Base-by-base conservation (phyloP, 2,888 invertebrate species). In the Tenthredo livida region DNA sequence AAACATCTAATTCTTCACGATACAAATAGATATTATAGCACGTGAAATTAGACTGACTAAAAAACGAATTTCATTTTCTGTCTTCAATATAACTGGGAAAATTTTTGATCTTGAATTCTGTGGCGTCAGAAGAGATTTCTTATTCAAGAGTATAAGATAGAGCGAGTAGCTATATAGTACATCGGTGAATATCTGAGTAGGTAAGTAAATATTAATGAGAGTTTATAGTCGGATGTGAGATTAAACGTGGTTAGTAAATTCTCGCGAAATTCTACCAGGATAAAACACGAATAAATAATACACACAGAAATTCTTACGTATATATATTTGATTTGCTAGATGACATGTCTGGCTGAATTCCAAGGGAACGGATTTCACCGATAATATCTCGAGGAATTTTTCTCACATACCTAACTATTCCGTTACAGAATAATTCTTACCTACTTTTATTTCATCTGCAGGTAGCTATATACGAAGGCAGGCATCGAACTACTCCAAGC, bases 311-410 rank as follows among this genome's bases (percentile, higher is more conserved):
- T 25, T 61, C 25, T n/a, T 29, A 50, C 29, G 75, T 50, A 47
- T 50, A 29, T 75, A 75, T 70, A 70, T 70, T 70, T 29, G n/a
- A 33, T 70, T 37, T 70, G 75, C 21, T 7, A 21, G 47, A 25
- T 50, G 40, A 50, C 25, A 47, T 37, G 43, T 50, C 75, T 75
- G 75, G 75, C 75, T 43, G 75, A 50, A 75, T 75, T 75, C 75
- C 75, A 61, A 73, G 75, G 50, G 47, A 75, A 47, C 50, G 3
- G 75, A 75, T 75, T 75, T 75, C 47, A 50, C 17, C 75, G 43
- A 40, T 33, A 70, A 47, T 75, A 75, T 47, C 47, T 61, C 43
- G 12, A 25, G 9, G 50, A 75, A 47, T 75, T 47, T 47, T 21
- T n/a, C 47, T n/a, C 33, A 25, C 75, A 70, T 33, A 33, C 21